Base-by-base conservation (phyloP, 2,113 vertebrate species). In the Piaya cayana region DNA sequence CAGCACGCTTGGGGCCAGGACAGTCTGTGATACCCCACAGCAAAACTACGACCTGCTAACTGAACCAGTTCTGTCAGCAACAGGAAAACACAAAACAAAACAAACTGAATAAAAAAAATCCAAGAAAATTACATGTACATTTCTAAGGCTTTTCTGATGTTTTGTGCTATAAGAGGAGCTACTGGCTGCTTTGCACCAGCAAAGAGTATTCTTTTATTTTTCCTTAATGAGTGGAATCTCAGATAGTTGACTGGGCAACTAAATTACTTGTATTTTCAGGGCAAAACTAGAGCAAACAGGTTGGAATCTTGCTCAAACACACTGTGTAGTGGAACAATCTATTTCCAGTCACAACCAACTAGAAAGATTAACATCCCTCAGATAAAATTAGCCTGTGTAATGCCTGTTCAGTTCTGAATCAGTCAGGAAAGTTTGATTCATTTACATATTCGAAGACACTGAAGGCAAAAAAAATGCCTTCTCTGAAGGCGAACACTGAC, bases 241-340 rank as follows among this genome's bases (percentile, higher is more conserved):
- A 1, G 85, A 5, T 14, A 62, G 42, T 50, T 70, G 59, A 34
- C 2, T 11, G 36, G 30, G 36, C 60, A 62, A 34, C n/a, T 39
- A 29, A 37, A 21, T 10, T 21, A 26, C 36, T 52, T 29, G 11
- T 16, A 8, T 45, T 81, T 45, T 36, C 17, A 58, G 37, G 53
- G 30, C 62, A 59, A 42, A 75, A 26, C 19, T n/a, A 56, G 27
- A 74, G 62, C 49, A 56, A 47, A 14, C 5, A 26, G 42, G 19
- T 34, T 29, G 68, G 67, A 45, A 39, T 45, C 56, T 17, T 34
- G 36, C 22, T 71, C 37, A 59, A 50, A 34, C 21, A 3, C 3
- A 14, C 45, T 59, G 25, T 8, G 17, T 9, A 21, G 26, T 0
- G 0, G 39, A 56, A 60, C 1, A 23, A 32, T 43, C 47, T 43